Percentiles rank a stretch among this genome's conserved stretches.
phyloP scores from a whole-genome alignment of 2,113 vertebrate species.

The cattle (Bos taurus) region DNA sequence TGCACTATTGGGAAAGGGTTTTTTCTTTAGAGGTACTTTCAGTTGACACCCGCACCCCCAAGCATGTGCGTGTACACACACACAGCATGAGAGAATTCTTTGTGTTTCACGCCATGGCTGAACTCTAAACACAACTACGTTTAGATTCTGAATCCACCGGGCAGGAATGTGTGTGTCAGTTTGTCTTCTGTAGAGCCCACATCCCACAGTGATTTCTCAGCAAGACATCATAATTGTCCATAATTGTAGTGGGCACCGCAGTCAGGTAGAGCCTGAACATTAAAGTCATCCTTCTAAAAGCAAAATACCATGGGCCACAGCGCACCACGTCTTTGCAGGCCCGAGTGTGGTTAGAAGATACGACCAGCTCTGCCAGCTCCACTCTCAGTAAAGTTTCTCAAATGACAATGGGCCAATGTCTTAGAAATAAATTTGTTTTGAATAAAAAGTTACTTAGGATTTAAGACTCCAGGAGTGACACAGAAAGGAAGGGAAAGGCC shows the following conservation, averaged over 20 bases:
- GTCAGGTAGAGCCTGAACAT: background rate
- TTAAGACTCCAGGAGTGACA: background rate
- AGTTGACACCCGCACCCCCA: background rate
- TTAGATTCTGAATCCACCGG: background rate
- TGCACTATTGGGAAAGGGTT: background rate
- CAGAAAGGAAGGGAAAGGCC: background rate
- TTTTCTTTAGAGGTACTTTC: background rate
- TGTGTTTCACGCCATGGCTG: background rate
- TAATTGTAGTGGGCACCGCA: background rate
- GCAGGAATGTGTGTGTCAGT: background rate
- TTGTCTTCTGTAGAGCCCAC: background rate
- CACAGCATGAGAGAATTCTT: background rate
- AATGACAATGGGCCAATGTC: background rate
- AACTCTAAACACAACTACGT: background rate
- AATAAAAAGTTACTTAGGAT: background rate
- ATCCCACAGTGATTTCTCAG: constrained; percentile 6
- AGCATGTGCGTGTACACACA: background rate
- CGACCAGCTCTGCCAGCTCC: background rate
- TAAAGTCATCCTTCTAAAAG: background rate
- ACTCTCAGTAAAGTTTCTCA: background rate
- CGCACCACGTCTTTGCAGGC: background rate
- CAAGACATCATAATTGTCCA: constrained; percentile 5
- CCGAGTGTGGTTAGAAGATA: background rate
- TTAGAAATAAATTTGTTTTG: background rate
- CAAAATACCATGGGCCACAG: background rate